These are phyloP conservation scores for Vidua chalybeata DNA, from an alignment of 2,113 vertebrate genomes.

Conservation along the genomic window DNA sequence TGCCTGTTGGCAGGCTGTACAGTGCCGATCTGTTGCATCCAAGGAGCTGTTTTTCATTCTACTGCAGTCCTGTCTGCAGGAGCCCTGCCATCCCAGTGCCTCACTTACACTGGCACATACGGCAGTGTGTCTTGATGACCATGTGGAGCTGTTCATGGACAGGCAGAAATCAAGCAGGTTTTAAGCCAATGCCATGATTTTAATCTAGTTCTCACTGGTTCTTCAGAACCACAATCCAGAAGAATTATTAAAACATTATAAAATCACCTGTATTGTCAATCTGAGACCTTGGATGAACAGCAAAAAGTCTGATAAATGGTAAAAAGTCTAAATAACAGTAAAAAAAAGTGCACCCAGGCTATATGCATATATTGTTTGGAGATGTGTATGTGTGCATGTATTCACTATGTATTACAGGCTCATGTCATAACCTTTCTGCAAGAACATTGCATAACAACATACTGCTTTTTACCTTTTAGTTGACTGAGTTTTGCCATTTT, in stretches of 20 bases:
- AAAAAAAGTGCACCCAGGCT: not conserved
- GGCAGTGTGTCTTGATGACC: not conserved
- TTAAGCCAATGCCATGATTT: not conserved
- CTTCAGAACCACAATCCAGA: not conserved
- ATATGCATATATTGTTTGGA: not conserved
- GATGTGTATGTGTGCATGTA: rapidly evolving
- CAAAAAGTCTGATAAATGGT: not conserved
- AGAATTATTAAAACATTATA: not conserved
- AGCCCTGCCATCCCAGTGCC: not conserved
- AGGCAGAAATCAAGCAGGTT: not conserved
- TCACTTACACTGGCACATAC: not conserved
- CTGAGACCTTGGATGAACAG: not conserved
- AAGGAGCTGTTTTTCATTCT: not conserved
- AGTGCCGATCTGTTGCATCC: not conserved
- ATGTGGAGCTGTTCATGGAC: not conserved
- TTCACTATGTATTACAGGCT: not conserved
- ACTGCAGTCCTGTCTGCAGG: not conserved
- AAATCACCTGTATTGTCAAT: not conserved
- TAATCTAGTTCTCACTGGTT: not conserved
- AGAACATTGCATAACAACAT: not conserved
- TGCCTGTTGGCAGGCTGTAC: not conserved
- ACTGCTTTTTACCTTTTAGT: not conserved
- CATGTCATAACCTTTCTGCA: not conserved
- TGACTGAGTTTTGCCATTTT: not conserved
- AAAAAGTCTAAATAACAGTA: not conserved